phyloP scores from a whole-genome alignment of 2,113 vertebrate genomes.

The Anser brachyrhynchus region DNA sequence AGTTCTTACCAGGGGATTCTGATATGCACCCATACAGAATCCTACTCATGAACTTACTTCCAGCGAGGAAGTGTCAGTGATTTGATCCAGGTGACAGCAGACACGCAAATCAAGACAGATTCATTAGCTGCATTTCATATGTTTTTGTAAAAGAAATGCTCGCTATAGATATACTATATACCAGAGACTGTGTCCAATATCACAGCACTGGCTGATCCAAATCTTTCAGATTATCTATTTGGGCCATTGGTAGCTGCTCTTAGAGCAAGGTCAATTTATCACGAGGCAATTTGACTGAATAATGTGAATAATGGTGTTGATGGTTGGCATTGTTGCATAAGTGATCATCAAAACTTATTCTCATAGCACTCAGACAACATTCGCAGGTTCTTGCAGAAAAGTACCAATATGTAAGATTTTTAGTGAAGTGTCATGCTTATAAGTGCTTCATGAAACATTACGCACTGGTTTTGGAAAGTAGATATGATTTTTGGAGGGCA shows the following conservation, averaged over 20 bases:
- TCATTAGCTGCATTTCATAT: neutral
- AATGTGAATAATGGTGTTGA: rapidly evolving
- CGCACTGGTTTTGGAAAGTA: neutral
- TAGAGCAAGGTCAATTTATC: neutral
- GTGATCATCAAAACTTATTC: neutral
- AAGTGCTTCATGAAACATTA: neutral
- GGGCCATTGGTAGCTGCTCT: neutral
- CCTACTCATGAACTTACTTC: neutral
- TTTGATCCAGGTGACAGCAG: neutral
- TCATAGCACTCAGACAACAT: neutral
- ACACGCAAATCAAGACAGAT: neutral
- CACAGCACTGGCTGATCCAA: neutral
- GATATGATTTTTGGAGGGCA: neutral
- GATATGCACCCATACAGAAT: rapidly evolving
- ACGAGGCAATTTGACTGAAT: neutral
- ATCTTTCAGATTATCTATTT: neutral
- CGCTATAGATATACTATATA: neutral
- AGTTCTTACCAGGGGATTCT: neutral
- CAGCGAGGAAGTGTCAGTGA: neutral
- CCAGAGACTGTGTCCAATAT: neutral
- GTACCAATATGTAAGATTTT: neutral
- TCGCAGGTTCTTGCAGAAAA: neutral
- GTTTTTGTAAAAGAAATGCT: neutral
- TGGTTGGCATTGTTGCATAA: neutral
- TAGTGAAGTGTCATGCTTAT: neutral